Evolutionary conservation across 1,140 invertebrate species (phyloP).

Genomic region (Melipona quadrifasciata): DNA sequence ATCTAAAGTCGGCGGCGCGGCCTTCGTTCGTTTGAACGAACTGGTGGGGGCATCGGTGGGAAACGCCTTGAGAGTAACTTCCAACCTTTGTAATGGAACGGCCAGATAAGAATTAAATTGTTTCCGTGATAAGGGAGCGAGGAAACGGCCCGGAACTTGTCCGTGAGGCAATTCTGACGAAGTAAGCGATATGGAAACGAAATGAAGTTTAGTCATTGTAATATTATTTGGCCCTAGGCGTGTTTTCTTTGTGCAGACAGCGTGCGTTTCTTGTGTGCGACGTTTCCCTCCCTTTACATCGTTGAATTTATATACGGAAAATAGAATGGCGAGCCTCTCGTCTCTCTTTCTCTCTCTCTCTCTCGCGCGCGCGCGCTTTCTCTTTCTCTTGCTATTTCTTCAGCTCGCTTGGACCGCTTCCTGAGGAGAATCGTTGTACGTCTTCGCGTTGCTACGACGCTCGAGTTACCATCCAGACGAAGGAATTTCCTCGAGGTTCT

Average conservation of each 20-base stretch:
- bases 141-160: constrained; percentile 27
- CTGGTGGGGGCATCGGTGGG: neutral
- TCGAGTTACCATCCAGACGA: neutral
- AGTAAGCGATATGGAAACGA: constrained; percentile 39
- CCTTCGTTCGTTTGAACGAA: constrained; percentile 19
- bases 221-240: constrained; percentile 10
- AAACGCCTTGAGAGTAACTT: constrained; percentile 27
- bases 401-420: neutral
- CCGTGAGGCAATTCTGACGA: constrained; percentile 34
- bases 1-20: constrained; percentile 46
- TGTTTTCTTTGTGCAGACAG: constrained; percentile 8
- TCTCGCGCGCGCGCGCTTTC: neutral
- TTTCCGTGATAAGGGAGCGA: constrained; percentile 43
- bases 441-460: constrained; percentile 10
- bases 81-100: constrained; percentile 44
- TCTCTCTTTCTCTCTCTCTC: neutral
- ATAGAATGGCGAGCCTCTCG: neutral
- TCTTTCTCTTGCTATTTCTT: no score
- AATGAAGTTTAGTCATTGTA: constrained; percentile 34
- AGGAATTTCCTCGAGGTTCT: neutral
- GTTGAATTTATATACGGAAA: constrained; percentile 22
- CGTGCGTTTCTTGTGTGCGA: neutral
- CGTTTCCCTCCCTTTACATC: constrained; percentile 8
- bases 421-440: constrained; percentile 7
- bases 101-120: constrained; percentile 60